These are phyloP conservation scores for Ophiothrix spiculata DNA, from an alignment of 35 echinoderm and acorn worm genomes.

Conservation along the genomic window DNA sequence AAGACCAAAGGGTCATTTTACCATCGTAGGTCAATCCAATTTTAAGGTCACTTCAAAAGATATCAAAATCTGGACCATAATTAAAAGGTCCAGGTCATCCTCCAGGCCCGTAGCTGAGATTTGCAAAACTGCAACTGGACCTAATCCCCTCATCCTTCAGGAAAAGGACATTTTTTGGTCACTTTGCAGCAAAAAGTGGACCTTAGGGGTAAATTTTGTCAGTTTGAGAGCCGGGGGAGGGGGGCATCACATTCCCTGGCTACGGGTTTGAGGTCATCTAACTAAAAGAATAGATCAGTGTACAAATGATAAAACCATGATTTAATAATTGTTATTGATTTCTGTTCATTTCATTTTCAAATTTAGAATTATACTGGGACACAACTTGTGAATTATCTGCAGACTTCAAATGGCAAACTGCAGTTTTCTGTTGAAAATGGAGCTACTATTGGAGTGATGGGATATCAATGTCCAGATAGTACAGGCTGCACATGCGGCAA, in stretches of 20 bases:
- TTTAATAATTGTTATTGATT: background rate
- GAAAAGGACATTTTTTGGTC: background rate
- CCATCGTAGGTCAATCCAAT: too few species aligned
- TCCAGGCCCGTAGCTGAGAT: too few species aligned
- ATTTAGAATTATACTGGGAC: constrained; percentile 28
- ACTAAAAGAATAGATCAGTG: background rate
- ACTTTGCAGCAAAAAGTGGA: background rate
- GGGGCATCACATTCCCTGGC: background rate
- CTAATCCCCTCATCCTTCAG: background rate
- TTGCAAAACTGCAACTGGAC: background rate
- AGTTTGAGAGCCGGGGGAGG: too few species aligned
- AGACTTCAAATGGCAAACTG: constrained; percentile 21
- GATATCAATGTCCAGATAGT: constrained; percentile 32
- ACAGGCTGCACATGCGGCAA: constrained; percentile 80
- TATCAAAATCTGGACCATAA: too few species aligned
- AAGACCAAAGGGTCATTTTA: too few species aligned
- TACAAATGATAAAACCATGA: background rate
- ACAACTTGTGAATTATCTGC: constrained; percentile 22
- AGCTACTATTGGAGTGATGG: constrained; percentile 32
- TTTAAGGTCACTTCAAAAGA: too few species aligned
- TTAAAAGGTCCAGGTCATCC: too few species aligned
- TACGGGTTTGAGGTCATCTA: background rate
- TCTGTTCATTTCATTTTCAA: constrained; percentile 3
- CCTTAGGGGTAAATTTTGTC: background rate
- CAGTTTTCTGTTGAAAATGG: constrained; percentile 47